Base-by-base conservation (phyloP, 2,888 invertebrate genomes). In the Mallateleia sp. region DNA sequence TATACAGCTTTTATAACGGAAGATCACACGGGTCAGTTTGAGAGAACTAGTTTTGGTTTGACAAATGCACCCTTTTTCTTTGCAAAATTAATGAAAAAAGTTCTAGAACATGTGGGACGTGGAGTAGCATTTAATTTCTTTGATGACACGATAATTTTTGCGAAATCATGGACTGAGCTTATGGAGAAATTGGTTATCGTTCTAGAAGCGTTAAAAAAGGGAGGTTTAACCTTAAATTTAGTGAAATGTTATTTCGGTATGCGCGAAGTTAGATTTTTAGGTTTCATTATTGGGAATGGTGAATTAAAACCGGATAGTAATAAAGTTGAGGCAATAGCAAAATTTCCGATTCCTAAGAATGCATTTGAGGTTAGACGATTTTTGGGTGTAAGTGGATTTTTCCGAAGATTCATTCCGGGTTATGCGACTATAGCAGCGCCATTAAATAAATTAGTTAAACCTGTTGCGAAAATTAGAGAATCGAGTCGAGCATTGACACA, bases 11-110 rank as follows among this genome's bases (percentile, higher is more conserved):
- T 60, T 20, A 60, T 60, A 4, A 34, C 32, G 4, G 34, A 32
- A 28, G 60, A 62, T 11, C 62, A 38, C 3, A 38, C 42, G 2
- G 62, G 62, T 2, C 34, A 38, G 15, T 62, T 62, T 38, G 62
- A 62, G 24, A 14, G 62, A 3, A 42, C 42, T 1, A 50, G 22
- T 11, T 20, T 50, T 15, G 22, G 50, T 9, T 14, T 50, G 1
- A 50, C 50, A 4, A 62, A 62, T 11, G 62, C 38, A 4, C 62
- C 62, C 3, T 62, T 62, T n/a, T 62, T 38, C 14, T 60, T 62
- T 11, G 62, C 62, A 1, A 62, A 62, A 15, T 42, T 60, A n/a
- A 60, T 62, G 42, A 62, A 62, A 45, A 20, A 18, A 3, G 42
- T 62, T 6, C 24, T 62, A 11, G 42, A 42, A 5, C 11, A 6